phyloP scores from a whole-genome alignment of 2,113 vertebrate species.

The Galbula dea region DNA sequence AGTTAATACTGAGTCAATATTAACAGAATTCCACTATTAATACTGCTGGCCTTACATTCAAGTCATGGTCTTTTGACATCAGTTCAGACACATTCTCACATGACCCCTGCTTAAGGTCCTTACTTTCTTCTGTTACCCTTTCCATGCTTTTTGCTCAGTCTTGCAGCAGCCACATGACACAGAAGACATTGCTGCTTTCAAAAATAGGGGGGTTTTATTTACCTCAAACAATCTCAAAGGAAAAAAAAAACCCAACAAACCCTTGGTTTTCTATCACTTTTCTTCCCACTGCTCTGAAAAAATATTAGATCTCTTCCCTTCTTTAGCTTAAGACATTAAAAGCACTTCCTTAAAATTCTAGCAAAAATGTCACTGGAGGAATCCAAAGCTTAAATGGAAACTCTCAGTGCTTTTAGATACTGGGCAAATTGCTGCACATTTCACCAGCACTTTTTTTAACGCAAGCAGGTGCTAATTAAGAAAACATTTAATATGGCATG shows the following conservation, averaged over 20 bases:
- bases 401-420: background rate
- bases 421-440: background rate
- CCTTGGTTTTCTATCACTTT: background rate
- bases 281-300: background rate
- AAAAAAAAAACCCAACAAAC: background rate
- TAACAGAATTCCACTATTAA: background rate
- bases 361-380: background rate
- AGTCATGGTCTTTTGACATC: accelerated
- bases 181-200: background rate
- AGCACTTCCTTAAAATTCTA: background rate
- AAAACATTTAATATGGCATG: background rate
- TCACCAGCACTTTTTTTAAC: background rate
- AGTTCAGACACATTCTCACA: background rate
- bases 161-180: background rate
- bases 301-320: background rate
- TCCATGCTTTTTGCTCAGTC: background rate
- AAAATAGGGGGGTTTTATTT: background rate
- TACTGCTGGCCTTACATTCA: background rate
- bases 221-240: background rate
- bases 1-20: background rate
- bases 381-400: background rate
- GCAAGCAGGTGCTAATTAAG: conserved; percentile 4
- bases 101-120: accelerated
- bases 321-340: background rate
- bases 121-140: background rate